These are phyloP conservation scores for Drosophila sulfurigaster DNA, from an alignment of 1,140 invertebrate species.

Conservation along the genomic window DNA sequence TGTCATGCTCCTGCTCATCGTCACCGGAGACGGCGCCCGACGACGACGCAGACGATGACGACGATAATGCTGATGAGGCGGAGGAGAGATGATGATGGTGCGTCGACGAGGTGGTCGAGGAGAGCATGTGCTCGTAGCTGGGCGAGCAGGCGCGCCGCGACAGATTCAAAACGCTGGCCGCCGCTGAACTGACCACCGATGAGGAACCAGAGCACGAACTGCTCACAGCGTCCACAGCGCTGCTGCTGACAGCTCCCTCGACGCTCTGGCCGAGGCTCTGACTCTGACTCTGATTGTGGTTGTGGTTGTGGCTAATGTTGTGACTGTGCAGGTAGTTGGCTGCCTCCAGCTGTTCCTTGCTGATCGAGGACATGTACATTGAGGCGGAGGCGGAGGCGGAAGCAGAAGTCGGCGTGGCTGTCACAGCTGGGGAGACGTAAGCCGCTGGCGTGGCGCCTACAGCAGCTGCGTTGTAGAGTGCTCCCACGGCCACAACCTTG, in stretches of 20 bases:
- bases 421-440: constrained; percentile 23
- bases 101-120: constrained; percentile 68
- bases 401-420: constrained; percentile 1
- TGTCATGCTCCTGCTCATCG: constrained; percentile 81
- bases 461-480: constrained; percentile 58
- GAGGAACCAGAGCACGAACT: constrained; percentile 53
- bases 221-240: constrained; percentile 71
- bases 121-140: constrained; percentile 76
- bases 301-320: constrained; percentile 21
- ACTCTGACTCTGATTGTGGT: too few species aligned
- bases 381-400: constrained; percentile 1
- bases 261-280: constrained; percentile 4
- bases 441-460: constrained; percentile 45
- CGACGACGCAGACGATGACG: constrained; percentile 84
- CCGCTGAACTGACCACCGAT: constrained; percentile 49
- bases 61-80: constrained; percentile 50
- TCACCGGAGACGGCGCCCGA: constrained; percentile 89
- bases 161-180: constrained; percentile 89
- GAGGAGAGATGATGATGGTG: constrained; percentile 57
- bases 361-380: constrained; percentile 29
- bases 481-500: constrained; percentile 74
- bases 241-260: constrained; percentile 67
- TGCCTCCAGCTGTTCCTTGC: constrained; percentile 68
- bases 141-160: constrained; percentile 86
- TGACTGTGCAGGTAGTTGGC: constrained; percentile 51